Conservation (phyloP, 2,113 vertebrate genomes). For the Butastur rufipennis region DNA sequence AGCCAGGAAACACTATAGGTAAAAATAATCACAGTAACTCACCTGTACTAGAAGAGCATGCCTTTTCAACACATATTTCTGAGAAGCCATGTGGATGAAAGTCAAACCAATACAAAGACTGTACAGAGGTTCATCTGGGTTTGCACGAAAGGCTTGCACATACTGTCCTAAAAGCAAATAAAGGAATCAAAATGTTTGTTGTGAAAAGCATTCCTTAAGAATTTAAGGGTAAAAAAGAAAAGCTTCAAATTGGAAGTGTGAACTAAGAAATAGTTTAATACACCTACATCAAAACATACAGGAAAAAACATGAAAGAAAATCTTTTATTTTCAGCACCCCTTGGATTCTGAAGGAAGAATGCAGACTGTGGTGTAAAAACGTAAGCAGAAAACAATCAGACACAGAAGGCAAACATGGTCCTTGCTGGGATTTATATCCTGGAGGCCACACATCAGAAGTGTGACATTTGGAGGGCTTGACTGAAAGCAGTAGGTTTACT, state of each 20-base stretch:
- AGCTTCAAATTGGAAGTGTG: neutral
- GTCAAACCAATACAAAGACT: constrained; percentile 92
- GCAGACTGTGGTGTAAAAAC: neutral
- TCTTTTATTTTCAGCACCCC: neutral
- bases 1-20: neutral
- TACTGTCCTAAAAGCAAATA: constrained; percentile 85
- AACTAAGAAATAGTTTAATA: neutral
- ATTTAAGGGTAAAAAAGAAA: neutral
- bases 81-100: constrained; percentile 96
- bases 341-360: neutral
- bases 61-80: constrained; percentile 91
- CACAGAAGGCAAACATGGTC: neutral
- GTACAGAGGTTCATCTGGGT: constrained; percentile 83
- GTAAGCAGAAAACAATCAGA: neutral
- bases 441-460: neutral
- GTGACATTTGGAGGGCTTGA: neutral
- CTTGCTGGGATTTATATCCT: neutral
- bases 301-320: neutral
- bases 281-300: neutral
- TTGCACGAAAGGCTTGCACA: constrained; percentile 87
- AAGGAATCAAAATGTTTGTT: neutral
- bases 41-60: constrained; percentile 94
- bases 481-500: neutral
- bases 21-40: neutral
- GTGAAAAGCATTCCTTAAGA: neutral